phyloP scores from a whole-genome alignment of 2,888 invertebrate genomes.

The Pycnomerus fuliginosus region DNA sequence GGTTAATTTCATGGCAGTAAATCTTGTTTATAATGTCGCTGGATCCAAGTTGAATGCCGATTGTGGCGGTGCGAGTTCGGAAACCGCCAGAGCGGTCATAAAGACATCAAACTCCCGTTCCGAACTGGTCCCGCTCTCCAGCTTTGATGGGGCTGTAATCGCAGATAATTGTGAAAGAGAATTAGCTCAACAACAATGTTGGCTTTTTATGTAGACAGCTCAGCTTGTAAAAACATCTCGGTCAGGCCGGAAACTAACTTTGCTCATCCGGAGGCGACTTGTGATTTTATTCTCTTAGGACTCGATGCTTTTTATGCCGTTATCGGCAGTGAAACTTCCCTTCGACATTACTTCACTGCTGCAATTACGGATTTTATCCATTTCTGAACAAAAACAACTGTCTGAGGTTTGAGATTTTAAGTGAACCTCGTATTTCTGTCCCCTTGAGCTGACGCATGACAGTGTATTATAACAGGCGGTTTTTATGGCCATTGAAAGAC shows the following conservation, averaged over 20 bases:
- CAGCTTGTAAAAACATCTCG: slow-evolving; percentile 46
- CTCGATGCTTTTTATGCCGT: neutral
- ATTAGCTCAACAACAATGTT: slow-evolving; percentile 51
- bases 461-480: slow-evolving; percentile 38
- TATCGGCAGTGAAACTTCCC: slow-evolving; percentile 2
- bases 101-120: slow-evolving; percentile 45
- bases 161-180: slow-evolving; percentile 51
- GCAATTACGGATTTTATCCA: no score
- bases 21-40: slow-evolving; percentile 33
- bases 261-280: slow-evolving; percentile 41
- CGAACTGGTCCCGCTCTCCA: slow-evolving; percentile 18
- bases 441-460: slow-evolving; percentile 34
- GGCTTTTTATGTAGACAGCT: slow-evolving; percentile 48
- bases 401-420: no score
- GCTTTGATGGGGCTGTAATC: slow-evolving; percentile 53
- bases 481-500: slow-evolving; percentile 43
- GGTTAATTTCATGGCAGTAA: slow-evolving; percentile 26
- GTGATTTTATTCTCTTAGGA: slow-evolving; percentile 41
- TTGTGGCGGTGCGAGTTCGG: slow-evolving; percentile 29
- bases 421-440: slow-evolving; percentile 8
- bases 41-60: slow-evolving; percentile 13
- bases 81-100: slow-evolving; percentile 42
- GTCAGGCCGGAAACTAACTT: slow-evolving; percentile 47
- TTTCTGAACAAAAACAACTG: no score
- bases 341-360: no score